Evolutionary conservation across 2,113 vertebrate species (phyloP).

Genomic region (Eulacestoma nigropectus): DNA sequence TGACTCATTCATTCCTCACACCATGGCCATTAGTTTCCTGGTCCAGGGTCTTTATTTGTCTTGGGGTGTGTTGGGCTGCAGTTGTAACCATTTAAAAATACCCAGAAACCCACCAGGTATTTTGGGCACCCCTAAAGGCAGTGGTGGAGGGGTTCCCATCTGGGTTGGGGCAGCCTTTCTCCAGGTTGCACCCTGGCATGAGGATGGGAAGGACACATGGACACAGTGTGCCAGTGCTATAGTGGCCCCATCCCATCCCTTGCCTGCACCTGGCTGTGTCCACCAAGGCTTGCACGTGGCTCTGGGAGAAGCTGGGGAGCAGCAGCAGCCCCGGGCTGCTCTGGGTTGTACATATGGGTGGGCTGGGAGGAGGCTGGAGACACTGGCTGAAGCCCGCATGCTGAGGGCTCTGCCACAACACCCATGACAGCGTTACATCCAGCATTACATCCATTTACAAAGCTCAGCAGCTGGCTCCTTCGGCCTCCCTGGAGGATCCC

Average conservation of each 20-base stretch:
- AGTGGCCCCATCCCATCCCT: background rate
- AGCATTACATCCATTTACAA: slow-evolving; percentile 40
- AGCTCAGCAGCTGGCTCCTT: background rate
- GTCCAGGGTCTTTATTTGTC: slow-evolving; percentile 61
- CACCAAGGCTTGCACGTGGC: background rate
- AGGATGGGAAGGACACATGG: rapidly evolving
- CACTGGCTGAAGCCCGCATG: slow-evolving; percentile 29
- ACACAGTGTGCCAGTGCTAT: background rate
- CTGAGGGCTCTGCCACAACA: slow-evolving; percentile 23
- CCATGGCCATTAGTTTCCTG: background rate
- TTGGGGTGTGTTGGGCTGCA: background rate
- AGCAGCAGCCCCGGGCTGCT: background rate
- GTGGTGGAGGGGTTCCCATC: background rate
- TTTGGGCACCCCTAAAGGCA: slow-evolving; percentile 24
- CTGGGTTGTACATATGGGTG: background rate
- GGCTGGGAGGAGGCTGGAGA: background rate
- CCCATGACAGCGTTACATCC: background rate
- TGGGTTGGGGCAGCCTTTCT: background rate
- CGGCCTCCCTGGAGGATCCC: background rate
- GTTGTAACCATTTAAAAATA: background rate
- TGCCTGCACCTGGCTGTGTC: background rate
- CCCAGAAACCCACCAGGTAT: background rate
- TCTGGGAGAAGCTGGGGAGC: background rate
- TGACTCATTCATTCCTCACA: background rate
- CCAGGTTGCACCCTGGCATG: background rate